phyloP scores from a whole-genome alignment of 2,888 invertebrate genomes.

The Sussaba pulchella region DNA sequence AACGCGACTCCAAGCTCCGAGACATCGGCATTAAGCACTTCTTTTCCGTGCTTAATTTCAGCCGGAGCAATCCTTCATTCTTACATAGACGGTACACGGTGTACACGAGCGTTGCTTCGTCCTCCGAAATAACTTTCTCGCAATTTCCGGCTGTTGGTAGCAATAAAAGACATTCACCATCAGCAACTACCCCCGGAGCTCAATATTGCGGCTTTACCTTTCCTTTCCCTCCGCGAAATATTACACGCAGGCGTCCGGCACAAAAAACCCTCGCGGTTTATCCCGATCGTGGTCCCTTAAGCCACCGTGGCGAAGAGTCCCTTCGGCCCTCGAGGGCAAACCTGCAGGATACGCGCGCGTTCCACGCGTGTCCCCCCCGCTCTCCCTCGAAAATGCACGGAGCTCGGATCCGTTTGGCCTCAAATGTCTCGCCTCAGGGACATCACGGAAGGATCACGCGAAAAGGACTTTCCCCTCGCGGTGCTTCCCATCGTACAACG shows the following conservation, averaged over 20 bases:
- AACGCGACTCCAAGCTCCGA: neutral
- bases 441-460: slow-evolving; percentile 41
- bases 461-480: slow-evolving; percentile 16
- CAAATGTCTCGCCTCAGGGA: slow-evolving; percentile 65
- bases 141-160: slow-evolving; percentile 61
- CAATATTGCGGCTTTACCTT: neutral
- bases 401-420: slow-evolving; percentile 56
- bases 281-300: slow-evolving; percentile 46
- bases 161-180: slow-evolving; percentile 55
- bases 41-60: slow-evolving; percentile 70
- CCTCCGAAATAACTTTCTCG: slow-evolving; percentile 69
- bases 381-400: slow-evolving; percentile 45
- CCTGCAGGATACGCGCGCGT: slow-evolving; percentile 44
- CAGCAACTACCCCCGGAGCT: slow-evolving; percentile 27
- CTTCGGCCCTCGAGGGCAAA: slow-evolving; percentile 55
- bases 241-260: slow-evolving; percentile 35
- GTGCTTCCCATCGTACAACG: slow-evolving; percentile 16
- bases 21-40: slow-evolving; percentile 55
- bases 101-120: slow-evolving; percentile 25
- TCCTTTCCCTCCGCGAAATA: slow-evolving; percentile 41
- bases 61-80: slow-evolving; percentile 73
- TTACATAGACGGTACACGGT: slow-evolving; percentile 59
- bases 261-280: neutral
- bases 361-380: too few relatives aligned
- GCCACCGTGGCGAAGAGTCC: slow-evolving; percentile 43